phyloP scores from a whole-genome alignment of 1,140 invertebrate species.

The Drosophila rhopaloa region DNA sequence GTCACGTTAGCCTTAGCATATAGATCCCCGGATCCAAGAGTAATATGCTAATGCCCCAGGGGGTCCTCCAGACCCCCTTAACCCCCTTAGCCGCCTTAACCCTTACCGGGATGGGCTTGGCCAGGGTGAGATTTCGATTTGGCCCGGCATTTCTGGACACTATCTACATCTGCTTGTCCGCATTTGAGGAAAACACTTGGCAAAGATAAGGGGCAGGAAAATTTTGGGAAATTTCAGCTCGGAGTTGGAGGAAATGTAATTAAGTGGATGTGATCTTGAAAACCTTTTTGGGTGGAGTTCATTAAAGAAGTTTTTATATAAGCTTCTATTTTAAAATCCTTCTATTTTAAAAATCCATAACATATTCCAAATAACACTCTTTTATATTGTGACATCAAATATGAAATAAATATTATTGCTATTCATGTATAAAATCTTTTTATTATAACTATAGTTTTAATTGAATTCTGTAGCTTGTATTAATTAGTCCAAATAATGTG shows the following conservation, averaged over 20 bases:
- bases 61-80: neutral
- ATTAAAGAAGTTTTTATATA: no score
- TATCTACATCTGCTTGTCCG: slow-evolving; percentile 66
- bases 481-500: no score
- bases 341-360: no score
- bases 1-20: slow-evolving; percentile 55
- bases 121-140: slow-evolving; percentile 21
- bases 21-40: slow-evolving; percentile 13
- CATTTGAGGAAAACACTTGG: slow-evolving; percentile 74
- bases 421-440: no score
- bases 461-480: no score
- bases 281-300: no score
- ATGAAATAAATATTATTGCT: no score
- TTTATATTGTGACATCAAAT: no score
- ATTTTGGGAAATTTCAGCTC: neutral
- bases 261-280: neutral
- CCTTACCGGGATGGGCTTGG: slow-evolving; percentile 41
- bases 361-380: no score
- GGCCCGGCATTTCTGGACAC: slow-evolving; percentile 33
- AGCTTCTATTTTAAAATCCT: no score
- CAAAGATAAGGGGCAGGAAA: slow-evolving; percentile 15
- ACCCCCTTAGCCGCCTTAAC: slow-evolving; percentile 16
- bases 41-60: slow-evolving; percentile 61
- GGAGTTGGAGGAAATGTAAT: neutral
- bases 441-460: no score